Conservation (phyloP, 2,797 vertebrate genomes). For the Gephyroberyx darwinii region DNA sequence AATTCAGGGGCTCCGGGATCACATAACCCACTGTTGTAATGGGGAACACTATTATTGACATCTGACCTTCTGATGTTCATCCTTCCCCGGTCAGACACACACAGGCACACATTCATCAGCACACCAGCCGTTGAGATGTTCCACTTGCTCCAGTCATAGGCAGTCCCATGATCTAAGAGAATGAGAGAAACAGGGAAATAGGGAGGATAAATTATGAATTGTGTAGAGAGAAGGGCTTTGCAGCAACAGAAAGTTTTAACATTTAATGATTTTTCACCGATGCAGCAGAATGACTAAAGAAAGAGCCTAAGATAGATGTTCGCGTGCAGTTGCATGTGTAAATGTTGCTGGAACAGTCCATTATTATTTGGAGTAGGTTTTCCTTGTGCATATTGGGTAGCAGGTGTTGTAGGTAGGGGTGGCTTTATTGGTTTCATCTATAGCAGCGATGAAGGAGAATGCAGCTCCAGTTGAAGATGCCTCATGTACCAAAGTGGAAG, state of each 20-base stretch:
- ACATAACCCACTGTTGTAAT: conserved; percentile 34
- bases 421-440: conserved; percentile 8
- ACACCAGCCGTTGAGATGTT: conserved; percentile 44
- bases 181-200: conserved; percentile 42
- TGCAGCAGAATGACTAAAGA: conserved; percentile 61
- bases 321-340: conserved; percentile 60
- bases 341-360: conserved; percentile 38
- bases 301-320: conserved; percentile 70
- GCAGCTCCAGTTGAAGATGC: background rate
- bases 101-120: conserved; percentile 20
- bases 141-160: conserved; percentile 47
- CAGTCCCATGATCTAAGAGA: conserved; percentile 47
- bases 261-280: conserved; percentile 78
- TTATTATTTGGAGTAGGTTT: conserved; percentile 28
- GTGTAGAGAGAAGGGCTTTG: conserved; percentile 76
- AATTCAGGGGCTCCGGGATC: conserved; percentile 32
- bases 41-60: conserved; percentile 52
- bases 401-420: conserved; percentile 1
- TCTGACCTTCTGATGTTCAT: conserved; percentile 45
- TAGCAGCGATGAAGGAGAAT: conserved; percentile 10
- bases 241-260: conserved; percentile 84
- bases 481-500: conserved; percentile 29
- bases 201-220: conserved; percentile 80
- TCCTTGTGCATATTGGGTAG: background rate
- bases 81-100: conserved; percentile 28